A percentile compares a stretch with the other conserved stretches of the same genome.
These are phyloP conservation scores for Cephalotes varians DNA, from an alignment of 2,888 invertebrate genomes.

Conservation along the genomic window DNA sequence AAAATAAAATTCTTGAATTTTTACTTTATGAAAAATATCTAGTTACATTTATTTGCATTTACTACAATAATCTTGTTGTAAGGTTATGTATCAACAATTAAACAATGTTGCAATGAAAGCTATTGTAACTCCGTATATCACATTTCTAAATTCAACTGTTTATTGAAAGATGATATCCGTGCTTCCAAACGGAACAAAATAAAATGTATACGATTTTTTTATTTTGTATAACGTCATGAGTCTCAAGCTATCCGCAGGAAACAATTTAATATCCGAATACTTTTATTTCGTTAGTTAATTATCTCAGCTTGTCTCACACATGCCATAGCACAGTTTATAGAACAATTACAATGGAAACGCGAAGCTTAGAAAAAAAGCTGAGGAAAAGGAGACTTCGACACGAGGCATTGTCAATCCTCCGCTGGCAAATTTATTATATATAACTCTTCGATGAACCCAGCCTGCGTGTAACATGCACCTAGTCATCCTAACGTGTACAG, in stretches of 20 bases:
- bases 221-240: neutral
- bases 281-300: constrained; percentile 70
- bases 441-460: constrained; percentile 76
- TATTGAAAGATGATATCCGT: neutral
- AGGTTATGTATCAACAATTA: neutral
- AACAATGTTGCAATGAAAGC: constrained; percentile 44
- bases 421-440: constrained; percentile 71
- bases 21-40: constrained; percentile 37
- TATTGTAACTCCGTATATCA: constrained; percentile 23
- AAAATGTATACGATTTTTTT: neutral
- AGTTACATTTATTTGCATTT: constrained; percentile 32
- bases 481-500: constrained; percentile 64
- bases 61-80: constrained; percentile 16
- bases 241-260: constrained; percentile 56
- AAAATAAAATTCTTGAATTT: constrained; percentile 12
- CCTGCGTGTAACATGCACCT: constrained; percentile 64
- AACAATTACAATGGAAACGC: constrained; percentile 72
- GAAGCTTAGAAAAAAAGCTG: constrained; percentile 52
- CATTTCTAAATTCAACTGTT: constrained; percentile 11
- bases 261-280: constrained; percentile 67
- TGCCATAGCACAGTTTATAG: constrained; percentile 69
- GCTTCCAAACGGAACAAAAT: constrained; percentile 3
- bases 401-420: constrained; percentile 51
- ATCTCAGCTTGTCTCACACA: constrained; percentile 31
- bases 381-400: constrained; percentile 30